phyloP scores from a whole-genome alignment of 2,113 vertebrate genomes.

The Numida meleagris region DNA sequence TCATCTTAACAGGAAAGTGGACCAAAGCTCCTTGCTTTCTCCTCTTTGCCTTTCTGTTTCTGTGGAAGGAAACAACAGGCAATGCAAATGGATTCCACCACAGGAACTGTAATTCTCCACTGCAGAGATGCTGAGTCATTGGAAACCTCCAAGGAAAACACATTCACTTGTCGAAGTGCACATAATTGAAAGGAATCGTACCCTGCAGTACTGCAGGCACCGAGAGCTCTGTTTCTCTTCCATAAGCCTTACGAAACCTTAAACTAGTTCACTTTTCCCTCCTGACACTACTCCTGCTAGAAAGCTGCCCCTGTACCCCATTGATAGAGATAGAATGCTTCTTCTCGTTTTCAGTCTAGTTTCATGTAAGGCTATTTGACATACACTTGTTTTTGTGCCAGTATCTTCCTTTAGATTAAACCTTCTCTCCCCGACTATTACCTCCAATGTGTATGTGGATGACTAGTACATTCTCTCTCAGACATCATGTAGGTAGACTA shows the following conservation, averaged over 20 bases:
- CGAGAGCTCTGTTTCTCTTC: neutral
- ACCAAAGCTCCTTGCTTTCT: neutral
- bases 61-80: neutral
- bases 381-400: neutral
- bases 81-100: neutral
- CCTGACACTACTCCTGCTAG: neutral
- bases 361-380: neutral
- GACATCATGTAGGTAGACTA: neutral
- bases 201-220: neutral
- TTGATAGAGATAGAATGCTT: neutral
- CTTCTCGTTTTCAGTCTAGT: neutral
- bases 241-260: neutral
- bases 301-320: neutral
- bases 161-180: neutral
- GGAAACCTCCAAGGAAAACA: neutral
- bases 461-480: neutral
- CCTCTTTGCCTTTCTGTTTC: neutral
- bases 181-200: neutral
- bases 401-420: neutral
- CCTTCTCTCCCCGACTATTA: neutral
- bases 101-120: neutral
- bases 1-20: neutral
- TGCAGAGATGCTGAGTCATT: conserved; percentile 7
- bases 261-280: neutral
- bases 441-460: neutral